Conservation (phyloP, 2,888 invertebrate genomes). For the Listrodromus nycthemerus region DNA sequence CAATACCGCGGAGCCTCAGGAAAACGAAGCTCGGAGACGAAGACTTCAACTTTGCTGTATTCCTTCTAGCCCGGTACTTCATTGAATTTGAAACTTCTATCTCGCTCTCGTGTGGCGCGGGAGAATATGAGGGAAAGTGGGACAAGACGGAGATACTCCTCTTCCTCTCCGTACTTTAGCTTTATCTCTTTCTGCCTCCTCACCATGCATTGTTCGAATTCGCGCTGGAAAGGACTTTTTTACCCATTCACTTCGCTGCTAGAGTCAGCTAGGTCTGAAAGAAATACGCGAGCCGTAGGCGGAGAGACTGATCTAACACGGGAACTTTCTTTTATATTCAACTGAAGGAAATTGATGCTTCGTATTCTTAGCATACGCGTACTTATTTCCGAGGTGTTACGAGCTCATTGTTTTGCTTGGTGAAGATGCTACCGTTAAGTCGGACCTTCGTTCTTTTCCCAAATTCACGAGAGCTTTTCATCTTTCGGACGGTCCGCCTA, state of each 20-base stretch:
- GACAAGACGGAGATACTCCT: neutral
- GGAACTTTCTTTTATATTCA: neutral
- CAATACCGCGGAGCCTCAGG: neutral
- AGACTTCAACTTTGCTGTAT: conserved; percentile 31
- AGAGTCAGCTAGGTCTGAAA: neutral
- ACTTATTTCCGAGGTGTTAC: neutral
- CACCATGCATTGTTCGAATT: conserved; percentile 41
- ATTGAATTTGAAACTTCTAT: conserved; percentile 39
- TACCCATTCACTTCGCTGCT: neutral
- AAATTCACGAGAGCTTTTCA: neutral
- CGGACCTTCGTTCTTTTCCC: too few relatives aligned
- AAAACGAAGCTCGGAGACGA: conserved; percentile 10
- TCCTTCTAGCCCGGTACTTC: conserved; percentile 2
- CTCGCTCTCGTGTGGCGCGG: neutral
- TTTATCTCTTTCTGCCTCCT: conserved; percentile 20
- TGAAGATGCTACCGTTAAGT: too few relatives aligned
- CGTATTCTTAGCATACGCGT: neutral
- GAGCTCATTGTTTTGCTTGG: neutral
- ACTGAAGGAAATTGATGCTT: neutral
- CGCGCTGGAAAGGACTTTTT: neutral
- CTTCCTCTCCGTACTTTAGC: conserved; percentile 13
- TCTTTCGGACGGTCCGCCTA: neutral
- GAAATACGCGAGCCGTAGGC: neutral
- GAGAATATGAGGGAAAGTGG: neutral
- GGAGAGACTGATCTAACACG: neutral